Conservation (phyloP, 2,797 vertebrate genomes). For the Phoebastria nigripes region DNA sequence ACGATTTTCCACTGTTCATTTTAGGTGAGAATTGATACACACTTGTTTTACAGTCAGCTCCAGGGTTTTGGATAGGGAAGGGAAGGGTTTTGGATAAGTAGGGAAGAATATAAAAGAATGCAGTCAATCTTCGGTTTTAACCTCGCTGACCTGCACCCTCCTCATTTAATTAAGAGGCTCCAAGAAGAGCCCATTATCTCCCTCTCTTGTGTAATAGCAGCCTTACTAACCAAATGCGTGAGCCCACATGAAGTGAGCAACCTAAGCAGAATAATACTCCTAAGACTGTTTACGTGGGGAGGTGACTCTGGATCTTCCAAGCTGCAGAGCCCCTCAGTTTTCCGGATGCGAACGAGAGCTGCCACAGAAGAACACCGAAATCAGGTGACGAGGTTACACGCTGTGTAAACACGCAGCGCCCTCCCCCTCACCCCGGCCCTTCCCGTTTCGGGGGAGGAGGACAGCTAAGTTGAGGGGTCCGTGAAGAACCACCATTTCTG, state of each 20-base stretch:
- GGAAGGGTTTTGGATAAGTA: background rate
- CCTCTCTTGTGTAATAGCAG: background rate
- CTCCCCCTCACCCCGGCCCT: background rate
- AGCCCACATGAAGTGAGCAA: background rate
- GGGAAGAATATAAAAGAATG: background rate
- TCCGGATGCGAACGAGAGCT: fast-evolving
- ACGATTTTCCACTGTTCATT: fast-evolving
- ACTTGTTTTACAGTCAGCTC: background rate
- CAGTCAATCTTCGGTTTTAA: background rate
- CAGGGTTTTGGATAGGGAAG: background rate
- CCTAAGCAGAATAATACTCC: background rate
- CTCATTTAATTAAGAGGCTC: background rate
- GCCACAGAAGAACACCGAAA: fast-evolving
- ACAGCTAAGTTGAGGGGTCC: fast-evolving
- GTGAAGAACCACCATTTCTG: background rate
- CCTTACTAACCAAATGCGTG: background rate
- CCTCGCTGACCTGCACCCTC: background rate
- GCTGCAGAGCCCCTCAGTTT: background rate
- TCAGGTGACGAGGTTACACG: fast-evolving
- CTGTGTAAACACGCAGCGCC: background rate
- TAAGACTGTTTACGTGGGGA: background rate
- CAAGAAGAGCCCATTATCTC: background rate
- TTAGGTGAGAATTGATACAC: background rate
- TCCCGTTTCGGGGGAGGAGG: too few species aligned
- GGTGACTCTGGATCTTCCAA: background rate